Percentiles rank a stretch among this genome's conserved stretches.
phyloP scores from a whole-genome alignment of 2,113 vertebrate species.

The Melanocharis versteri region DNA sequence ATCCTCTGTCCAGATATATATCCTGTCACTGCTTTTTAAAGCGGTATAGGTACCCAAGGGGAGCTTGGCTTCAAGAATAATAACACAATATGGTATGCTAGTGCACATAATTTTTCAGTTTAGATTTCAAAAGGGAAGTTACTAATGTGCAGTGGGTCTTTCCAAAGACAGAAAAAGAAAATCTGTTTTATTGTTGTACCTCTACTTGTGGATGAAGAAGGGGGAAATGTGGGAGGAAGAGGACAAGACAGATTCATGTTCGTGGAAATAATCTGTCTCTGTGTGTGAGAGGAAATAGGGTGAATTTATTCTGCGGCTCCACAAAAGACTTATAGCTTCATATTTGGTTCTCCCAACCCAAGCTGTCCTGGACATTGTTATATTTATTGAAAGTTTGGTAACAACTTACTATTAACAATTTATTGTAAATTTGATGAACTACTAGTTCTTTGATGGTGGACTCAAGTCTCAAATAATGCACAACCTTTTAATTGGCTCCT shows the following conservation, averaged over 20 bases:
- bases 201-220: background rate
- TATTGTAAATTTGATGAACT: background rate
- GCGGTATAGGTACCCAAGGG: background rate
- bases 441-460: background rate
- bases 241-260: background rate
- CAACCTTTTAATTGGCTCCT: background rate
- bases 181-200: background rate
- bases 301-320: background rate
- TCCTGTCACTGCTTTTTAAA: background rate
- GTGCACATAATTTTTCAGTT: background rate
- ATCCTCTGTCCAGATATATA: background rate
- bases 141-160: background rate
- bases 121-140: slow-evolving; percentile 12
- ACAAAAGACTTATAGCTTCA: background rate
- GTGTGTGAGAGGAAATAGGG: background rate
- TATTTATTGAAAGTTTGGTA: background rate
- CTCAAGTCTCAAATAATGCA: background rate
- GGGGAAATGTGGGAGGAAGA: background rate
- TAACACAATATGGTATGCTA: background rate
- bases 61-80: background rate
- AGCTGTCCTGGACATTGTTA: background rate
- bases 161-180: background rate
- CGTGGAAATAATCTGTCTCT: background rate
- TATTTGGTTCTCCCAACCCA: background rate
- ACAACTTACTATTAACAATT: background rate